Base-by-base conservation (phyloP, 2,113 vertebrate genomes). In the Plotosus lineatus region DNA sequence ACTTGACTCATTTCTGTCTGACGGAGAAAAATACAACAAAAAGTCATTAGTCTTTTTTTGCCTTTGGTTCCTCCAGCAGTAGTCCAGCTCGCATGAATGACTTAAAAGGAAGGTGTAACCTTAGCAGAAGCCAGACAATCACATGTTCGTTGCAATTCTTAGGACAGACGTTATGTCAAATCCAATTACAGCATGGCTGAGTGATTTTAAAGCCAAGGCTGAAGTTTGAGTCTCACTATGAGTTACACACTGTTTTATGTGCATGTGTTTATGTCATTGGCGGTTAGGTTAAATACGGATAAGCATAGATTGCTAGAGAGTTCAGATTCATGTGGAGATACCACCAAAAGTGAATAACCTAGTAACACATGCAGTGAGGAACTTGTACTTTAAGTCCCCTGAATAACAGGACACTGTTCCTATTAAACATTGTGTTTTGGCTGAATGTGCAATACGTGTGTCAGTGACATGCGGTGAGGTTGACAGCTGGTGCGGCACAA, bases 151-250 rank as follows among this genome's bases (percentile, higher is more conserved):
- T 51, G 75, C 11, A 36, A 53, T 71, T 23, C 77, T 46, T 56
- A 48, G 63, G 77, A 21, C 80, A 82, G 63, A 77, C 80, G 21
- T 80, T 73, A 69, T 80, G 77, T 72, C 68, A 75, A 82, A 85
- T 71, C 76, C 46, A 68, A 82, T 79, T 65, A 65, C 77, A 69
- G 17, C 84, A 61, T 74, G 48, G 42, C 36, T 26, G 33, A 71
- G 63, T 26, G 28, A 74, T 80, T 72, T 63, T 56, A n/a, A 68
- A 74, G 42, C 36, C 50, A 44, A 10, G 31, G 77, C 82, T 66
- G 60, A 4, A 28, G 72, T 56, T 77, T 44, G 31, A 26, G 46
- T 53, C 31, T 65, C 26, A 58, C 71, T 75, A 19, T 75, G n/a
- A 58, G 56, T 23, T 75, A 65, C 9, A 75, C 38, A 53, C 42